These are phyloP conservation scores for Uropetala carovei DNA, from an alignment of 2,888 invertebrate genomes.

Conservation along the genomic window DNA sequence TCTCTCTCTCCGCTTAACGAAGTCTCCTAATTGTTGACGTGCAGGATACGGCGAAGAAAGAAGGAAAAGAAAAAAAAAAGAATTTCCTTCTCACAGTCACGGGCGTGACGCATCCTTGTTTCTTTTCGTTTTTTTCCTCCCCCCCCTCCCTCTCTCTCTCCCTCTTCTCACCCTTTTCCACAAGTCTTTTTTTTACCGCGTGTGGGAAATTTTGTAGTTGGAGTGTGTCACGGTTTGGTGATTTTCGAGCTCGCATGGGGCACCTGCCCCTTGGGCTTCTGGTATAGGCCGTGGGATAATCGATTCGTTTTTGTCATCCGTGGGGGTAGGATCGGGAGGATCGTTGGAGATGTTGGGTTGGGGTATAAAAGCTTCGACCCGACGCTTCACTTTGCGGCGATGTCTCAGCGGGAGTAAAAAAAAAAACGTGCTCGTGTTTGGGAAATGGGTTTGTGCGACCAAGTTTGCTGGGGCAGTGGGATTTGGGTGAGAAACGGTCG, in stretches of 20 bases:
- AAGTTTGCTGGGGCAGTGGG: too few species aligned
- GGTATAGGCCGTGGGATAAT: background rate
- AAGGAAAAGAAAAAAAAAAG: background rate
- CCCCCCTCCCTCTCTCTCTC: background rate
- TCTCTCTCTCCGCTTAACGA: too few species aligned
- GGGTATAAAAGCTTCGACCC: background rate
- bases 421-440: too few species aligned
- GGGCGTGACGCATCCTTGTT: slow-evolving; percentile 9
- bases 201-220: slow-evolving; percentile 6
- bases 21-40: too few species aligned
- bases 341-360: background rate
- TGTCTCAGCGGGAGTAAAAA: too few species aligned
- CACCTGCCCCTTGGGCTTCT: too few species aligned
- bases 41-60: background rate
- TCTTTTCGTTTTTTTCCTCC: background rate
- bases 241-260: background rate
- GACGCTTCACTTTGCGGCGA: too few species aligned
- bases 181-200: background rate
- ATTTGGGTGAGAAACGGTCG: too few species aligned
- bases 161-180: background rate
- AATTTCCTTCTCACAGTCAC: slow-evolving; percentile 3
- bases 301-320: slow-evolving; percentile 28
- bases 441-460: too few species aligned
- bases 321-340: background rate
- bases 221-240: background rate